Base-by-base conservation (phyloP, 2,113 vertebrate genomes). In the Hippocampus mohnikei region DNA sequence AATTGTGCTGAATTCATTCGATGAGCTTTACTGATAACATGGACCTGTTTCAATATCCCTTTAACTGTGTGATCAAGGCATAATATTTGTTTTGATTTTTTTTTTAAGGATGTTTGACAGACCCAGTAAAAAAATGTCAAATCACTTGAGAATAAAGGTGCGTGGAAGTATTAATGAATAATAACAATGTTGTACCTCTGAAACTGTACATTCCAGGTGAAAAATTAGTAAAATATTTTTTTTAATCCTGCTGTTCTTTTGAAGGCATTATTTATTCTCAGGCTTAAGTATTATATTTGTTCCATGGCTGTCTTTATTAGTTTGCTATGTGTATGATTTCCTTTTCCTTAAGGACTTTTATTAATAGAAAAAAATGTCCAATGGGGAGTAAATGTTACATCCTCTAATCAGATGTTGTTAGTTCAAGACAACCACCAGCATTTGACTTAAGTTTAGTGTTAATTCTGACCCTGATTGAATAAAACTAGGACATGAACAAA, bases 1-100 rank as follows among this genome's bases (percentile, higher is more conserved):
- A 95, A 98, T 96, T 97, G 94, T 94, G 87, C 91, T 84, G 95
- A 94, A 95, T 96, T 96, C 94, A 91, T 91, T 91, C 82, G 81
- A 59, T 60, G 67, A 84, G 21, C 11, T 25, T 5, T 37, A 33
- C 25, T 52, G 66, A 53, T 27, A 67, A 67, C 37, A 41, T 63
- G 15, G 3, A 29, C 25, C 7, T 27, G 25, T 15, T 29, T 59
- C 25, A 29, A 8, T 16, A 6, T 29, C 56, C 13, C 16, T 59
- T 59, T 15, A 44, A 44, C 25, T n/a, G n/a, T n/a, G n/a, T n/a
- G n/a, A n/a, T n/a, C n/a, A 27, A 46, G 41, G 40, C 12, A 44
- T 46, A 65, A 41, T 42, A 64, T 64, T 9, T 16, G 40, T 42
- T 64, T 64, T 3, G n/a, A n/a, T 25, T 25, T 58, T n/a, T n/a